Evolutionary conservation across 1,140 invertebrate genomes (phyloP), one percentile per base, ranked within the genome.

Genomic region (Lordiphosa mommai): DNA sequence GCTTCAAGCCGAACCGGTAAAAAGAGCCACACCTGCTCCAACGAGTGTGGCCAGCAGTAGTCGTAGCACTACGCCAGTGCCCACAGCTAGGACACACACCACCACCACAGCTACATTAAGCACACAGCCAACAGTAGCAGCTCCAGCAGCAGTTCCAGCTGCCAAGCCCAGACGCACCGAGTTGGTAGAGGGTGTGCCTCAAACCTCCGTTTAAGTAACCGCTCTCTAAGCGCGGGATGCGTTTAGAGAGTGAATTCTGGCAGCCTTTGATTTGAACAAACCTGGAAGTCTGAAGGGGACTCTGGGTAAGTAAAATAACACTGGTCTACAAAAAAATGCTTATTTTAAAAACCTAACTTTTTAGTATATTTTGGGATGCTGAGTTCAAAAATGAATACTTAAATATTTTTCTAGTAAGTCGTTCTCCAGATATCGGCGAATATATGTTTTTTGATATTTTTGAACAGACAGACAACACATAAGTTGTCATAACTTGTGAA

Each of bases 201-300:
- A 89, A 34, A 89, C 88, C 13, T 89, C 88, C 4, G 88, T 89
- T 52, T 89, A 89, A 87, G 86, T 74, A 76, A 88, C 80, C 20
- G 72, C 80, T 87, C 76, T 87, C 80, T 88, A 87, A 74, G 79
- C 56, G 72, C 68, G 56, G 47, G 72, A 77, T 61, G 77, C 57
- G 68, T 40, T 84, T 84, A 84, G 77, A 40, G 77, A 84, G 77
- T 64, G 7, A 51, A 50, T 43, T 16, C 12, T 20, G 53, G 37
- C 43, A 58, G 20, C 59, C 43, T 16, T 43, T 55, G 3, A 40
- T 52, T 52, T 47, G 43, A 67, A 55, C 51, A 56, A 55, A 27
- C 5, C 23, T 41, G 48, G 41, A 30, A 30, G 2, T 29, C 10
- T 0, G 9, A 2, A 6, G 4, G 48, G 29, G 44, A 38, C 12